These are phyloP conservation scores for Zeus faber DNA, from an alignment of 2,113 vertebrate genomes.

Conservation along the genomic window DNA sequence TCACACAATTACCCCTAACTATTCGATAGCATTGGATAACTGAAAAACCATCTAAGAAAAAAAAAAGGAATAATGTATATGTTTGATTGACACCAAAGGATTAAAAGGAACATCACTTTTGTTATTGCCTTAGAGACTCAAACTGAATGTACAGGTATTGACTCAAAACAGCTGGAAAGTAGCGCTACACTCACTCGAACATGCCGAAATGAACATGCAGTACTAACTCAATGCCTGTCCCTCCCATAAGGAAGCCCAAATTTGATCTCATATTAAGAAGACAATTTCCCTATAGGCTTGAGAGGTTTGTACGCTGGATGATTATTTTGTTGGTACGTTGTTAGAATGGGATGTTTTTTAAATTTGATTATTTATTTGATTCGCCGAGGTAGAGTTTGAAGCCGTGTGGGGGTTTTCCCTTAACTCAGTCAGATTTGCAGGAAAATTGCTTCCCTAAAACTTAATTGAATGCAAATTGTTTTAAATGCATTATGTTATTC, in stretches of 20 bases:
- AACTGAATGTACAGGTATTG: conserved; percentile 92
- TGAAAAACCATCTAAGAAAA: conserved; percentile 26
- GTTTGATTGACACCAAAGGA: conserved; percentile 86
- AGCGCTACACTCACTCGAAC: conserved; percentile 33
- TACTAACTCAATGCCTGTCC: background rate
- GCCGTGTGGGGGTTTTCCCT: background rate
- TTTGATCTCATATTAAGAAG: background rate
- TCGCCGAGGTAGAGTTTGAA: background rate
- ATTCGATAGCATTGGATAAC: background rate
- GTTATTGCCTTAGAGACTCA: conserved; percentile 88
- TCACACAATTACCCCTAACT: no score
- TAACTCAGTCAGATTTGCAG: background rate
- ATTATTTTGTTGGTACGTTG: background rate
- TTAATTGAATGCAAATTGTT: background rate
- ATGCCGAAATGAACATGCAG: background rate
- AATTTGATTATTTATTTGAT: background rate
- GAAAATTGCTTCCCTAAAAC: background rate
- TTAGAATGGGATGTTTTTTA: background rate
- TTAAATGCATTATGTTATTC: background rate
- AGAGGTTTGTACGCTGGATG: background rate
- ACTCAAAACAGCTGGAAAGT: conserved; percentile 70
- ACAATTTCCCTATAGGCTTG: background rate
- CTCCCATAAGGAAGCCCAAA: background rate
- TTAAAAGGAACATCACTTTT: conserved; percentile 73
- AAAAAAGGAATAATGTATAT: conserved; percentile 18